Evolutionary conservation across 2,888 invertebrate genomes (phyloP).

Genomic region (Hermaeophaga mercurialis): DNA sequence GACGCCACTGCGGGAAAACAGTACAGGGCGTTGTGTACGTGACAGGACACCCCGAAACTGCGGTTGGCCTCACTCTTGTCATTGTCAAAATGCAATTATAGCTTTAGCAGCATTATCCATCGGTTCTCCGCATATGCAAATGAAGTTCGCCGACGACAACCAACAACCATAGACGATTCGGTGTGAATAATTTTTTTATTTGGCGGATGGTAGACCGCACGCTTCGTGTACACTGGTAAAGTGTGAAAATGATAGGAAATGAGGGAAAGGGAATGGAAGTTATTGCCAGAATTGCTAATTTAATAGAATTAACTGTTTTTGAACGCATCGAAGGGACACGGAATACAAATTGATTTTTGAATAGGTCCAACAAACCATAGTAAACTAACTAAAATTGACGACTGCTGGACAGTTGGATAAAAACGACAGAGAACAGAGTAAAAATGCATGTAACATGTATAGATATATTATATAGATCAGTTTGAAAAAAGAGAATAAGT

Average conservation of each 20-base stretch:
- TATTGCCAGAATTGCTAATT: neutral
- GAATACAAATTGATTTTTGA: no score
- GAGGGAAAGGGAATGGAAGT: neutral
- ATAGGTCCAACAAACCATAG: no score
- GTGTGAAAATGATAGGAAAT: constrained; percentile 8
- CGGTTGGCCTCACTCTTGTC: constrained; percentile 40
- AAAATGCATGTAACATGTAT: no score
- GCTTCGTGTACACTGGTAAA: neutral
- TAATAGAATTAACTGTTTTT: no score
- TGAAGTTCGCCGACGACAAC: constrained; percentile 16
- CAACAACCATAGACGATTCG: constrained; percentile 4
- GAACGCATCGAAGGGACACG: no score
- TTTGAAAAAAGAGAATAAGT: no score
- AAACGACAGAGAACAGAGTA: no score
- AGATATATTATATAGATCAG: no score
- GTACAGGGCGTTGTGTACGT: constrained; percentile 16
- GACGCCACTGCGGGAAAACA: neutral
- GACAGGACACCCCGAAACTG: constrained; percentile 32
- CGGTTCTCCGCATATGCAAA: constrained; percentile 22
- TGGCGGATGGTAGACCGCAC: neutral
- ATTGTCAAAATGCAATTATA: constrained; percentile 44
- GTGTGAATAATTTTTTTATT: constrained; percentile 11
- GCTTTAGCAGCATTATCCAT: constrained; percentile 24
- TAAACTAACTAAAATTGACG: no score
- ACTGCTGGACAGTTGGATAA: no score